These are phyloP conservation scores for Cranoglanis bouderius DNA, from an alignment of 2,113 vertebrate species.

Conservation along the genomic window DNA sequence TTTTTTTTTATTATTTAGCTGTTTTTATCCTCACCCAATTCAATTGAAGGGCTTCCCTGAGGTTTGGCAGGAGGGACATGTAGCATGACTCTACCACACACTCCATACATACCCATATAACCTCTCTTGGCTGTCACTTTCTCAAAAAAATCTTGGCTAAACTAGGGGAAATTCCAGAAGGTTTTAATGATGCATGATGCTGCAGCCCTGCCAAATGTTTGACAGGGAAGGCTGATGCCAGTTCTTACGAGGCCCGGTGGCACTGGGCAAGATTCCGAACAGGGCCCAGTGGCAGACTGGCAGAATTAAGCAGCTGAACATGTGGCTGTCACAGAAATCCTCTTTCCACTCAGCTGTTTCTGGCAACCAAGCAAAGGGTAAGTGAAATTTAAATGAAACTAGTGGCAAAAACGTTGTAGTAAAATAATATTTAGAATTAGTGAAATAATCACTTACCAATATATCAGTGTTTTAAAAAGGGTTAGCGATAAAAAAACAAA, in stretches of 20 bases:
- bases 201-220: slow-evolving; percentile 57
- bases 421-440: slow-evolving; percentile 5
- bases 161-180: slow-evolving; percentile 49
- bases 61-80: slow-evolving; percentile 23
- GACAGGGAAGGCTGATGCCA: slow-evolving; percentile 62
- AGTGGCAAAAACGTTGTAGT: not conserved
- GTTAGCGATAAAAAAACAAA: not conserved
- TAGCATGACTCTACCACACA: slow-evolving; percentile 32
- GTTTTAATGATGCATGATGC: slow-evolving; percentile 49
- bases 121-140: slow-evolving; percentile 37
- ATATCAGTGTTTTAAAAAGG: not conserved
- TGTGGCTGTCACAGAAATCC: slow-evolving; percentile 71
- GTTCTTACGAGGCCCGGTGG: slow-evolving; percentile 61
- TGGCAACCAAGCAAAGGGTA: slow-evolving; percentile 66
- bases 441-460: slow-evolving; percentile 10
- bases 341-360: slow-evolving; percentile 69
- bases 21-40: slow-evolving; percentile 21
- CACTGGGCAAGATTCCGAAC: slow-evolving; percentile 65
- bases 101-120: slow-evolving; percentile 44
- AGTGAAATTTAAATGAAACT: slow-evolving; percentile 37
- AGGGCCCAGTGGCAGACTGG: slow-evolving; percentile 58
- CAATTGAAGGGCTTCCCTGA: slow-evolving; percentile 33
- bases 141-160: slow-evolving; percentile 23
- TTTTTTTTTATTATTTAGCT: slow-evolving; percentile 13
- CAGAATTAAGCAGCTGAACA: slow-evolving; percentile 72